These are phyloP conservation scores for Pseudomyrmex concolor DNA, from an alignment of 1,140 invertebrate species.

Conservation along the genomic window DNA sequence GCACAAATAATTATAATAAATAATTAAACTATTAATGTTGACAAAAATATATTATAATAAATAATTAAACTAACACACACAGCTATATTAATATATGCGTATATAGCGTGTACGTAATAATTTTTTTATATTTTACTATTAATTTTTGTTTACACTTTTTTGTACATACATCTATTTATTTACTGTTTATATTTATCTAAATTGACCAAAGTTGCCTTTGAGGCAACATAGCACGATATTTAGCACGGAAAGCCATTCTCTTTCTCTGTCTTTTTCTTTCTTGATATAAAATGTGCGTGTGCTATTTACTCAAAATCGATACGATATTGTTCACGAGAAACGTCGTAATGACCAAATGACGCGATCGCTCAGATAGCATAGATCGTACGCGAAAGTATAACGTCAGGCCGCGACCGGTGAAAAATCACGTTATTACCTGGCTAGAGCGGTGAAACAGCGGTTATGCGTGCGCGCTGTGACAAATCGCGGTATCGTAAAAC, in stretches of 20 bases:
- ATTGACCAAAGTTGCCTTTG: not conserved
- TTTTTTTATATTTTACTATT: too few species aligned
- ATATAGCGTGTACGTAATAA: too few species aligned
- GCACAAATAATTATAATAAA: too few species aligned
- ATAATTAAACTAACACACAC: too few species aligned
- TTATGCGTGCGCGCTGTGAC: constrained; percentile 33
- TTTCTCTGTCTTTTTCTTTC: not conserved
- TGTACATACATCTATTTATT: too few species aligned
- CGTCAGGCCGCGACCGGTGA: constrained; percentile 15
- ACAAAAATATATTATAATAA: too few species aligned
- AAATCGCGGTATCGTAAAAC: constrained; percentile 51
- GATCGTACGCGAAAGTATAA: constrained; percentile 23
- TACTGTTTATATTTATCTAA: not conserved
- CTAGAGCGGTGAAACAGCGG: constrained; percentile 12
- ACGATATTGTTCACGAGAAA: constrained; percentile 15
- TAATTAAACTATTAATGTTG: too few species aligned
- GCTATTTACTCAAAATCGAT: constrained; percentile 18
- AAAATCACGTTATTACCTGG: constrained; percentile 47
- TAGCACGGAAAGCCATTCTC: not conserved
- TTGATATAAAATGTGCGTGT: not conserved
- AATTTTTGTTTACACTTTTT: too few species aligned
- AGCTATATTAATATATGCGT: too few species aligned
- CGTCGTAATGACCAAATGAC: constrained; percentile 26
- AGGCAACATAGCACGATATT: not conserved
- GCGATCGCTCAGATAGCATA: constrained; percentile 37